Percentiles rank a stretch among this genome's conserved stretches.
Evolutionary conservation across 2,113 vertebrate species (phyloP).

Genomic region (Pterocles orientalis): DNA sequence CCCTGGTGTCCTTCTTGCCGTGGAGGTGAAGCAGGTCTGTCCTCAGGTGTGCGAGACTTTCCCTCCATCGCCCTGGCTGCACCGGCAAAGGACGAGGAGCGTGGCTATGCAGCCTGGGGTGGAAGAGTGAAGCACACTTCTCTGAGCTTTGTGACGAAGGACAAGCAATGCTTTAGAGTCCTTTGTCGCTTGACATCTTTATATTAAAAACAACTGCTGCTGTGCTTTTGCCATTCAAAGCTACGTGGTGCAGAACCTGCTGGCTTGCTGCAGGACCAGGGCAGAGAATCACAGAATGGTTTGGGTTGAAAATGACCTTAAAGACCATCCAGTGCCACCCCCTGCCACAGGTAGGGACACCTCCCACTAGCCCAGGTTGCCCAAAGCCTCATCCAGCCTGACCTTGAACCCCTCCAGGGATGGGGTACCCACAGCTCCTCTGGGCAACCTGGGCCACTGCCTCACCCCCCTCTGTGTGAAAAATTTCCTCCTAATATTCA

Average conservation of each 20-base stretch:
- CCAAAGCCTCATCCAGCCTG: no score
- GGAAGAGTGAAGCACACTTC: background rate
- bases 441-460: no score
- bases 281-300: background rate
- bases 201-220: background rate
- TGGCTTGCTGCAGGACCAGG: background rate
- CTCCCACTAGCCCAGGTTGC: no score
- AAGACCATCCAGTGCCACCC: no score
- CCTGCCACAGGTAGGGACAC: no score
- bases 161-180: background rate
- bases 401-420: no score
- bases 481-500: no score
- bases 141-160: background rate
- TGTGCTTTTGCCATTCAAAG: background rate
- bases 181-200: background rate
- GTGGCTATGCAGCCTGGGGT: constrained; percentile 16
- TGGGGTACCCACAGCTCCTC: no score
- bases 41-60: background rate
- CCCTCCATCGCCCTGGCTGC: background rate
- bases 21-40: background rate
- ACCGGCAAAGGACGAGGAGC: background rate
- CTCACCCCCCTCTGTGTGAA: no score
- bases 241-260: background rate
- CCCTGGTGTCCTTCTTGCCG: background rate
- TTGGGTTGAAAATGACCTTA: no score